phyloP scores from a whole-genome alignment of 2,113 vertebrate species.

The Ictalurus punctatus region DNA sequence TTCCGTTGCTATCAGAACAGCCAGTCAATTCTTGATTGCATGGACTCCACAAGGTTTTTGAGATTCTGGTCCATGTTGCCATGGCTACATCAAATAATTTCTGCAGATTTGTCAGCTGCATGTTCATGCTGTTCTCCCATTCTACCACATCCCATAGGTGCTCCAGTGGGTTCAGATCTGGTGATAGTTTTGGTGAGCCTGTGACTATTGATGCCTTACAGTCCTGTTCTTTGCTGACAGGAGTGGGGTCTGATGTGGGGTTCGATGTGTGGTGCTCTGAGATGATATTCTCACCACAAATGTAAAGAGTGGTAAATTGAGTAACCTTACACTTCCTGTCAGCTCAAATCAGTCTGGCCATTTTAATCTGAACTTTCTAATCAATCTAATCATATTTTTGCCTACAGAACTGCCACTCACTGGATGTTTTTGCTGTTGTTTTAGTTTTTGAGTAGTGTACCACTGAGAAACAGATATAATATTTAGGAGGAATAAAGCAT shows the following conservation, averaged over 20 bases:
- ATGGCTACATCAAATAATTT: neutral
- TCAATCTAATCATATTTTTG: neutral
- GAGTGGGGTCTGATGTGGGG: neutral
- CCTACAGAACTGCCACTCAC: neutral
- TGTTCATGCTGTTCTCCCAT: neutral
- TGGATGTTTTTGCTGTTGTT: neutral
- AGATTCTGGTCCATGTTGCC: neutral
- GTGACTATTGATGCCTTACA: neutral
- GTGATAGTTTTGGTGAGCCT: neutral
- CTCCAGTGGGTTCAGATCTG: neutral
- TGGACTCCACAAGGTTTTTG: neutral
- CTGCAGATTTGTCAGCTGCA: neutral
- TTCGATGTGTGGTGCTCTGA: neutral
- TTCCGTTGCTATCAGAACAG: neutral
- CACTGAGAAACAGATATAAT: neutral
- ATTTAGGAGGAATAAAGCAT: neutral
- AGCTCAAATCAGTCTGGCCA: neutral
- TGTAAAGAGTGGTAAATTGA: neutral
- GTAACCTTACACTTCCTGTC: neutral
- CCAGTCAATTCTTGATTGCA: neutral
- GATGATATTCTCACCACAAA: neutral
- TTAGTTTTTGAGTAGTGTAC: neutral
- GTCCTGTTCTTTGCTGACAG: neutral
- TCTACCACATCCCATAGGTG: neutral
- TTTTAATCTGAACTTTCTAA: neutral